Evolutionary conservation across 23 tunicate genomes (phyloP).

Genomic region (Diplosoma virens): DNA sequence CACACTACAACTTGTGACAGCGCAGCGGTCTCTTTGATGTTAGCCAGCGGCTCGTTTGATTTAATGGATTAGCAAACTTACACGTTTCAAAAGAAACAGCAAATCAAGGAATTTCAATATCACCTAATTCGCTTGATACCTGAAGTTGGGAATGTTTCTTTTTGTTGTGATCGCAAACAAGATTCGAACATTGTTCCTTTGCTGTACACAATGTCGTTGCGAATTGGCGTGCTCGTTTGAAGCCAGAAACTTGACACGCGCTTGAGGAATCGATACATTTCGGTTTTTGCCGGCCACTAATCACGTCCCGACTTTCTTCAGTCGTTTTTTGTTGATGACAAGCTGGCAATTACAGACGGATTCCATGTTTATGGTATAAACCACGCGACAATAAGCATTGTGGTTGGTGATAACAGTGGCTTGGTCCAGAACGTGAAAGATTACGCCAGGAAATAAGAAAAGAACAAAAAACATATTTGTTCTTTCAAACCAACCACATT

Average conservation of each 20-base stretch:
- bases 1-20: constrained; percentile 20
- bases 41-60: constrained; percentile 41
- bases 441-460: constrained; percentile 5
- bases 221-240: constrained; percentile 35
- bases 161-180: constrained; percentile 47
- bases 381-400: constrained; percentile 34
- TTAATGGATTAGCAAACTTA: constrained; percentile 16
- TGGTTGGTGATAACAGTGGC: neutral
- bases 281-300: neutral
- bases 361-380: constrained; percentile 53
- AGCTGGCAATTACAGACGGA: too few species aligned
- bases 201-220: neutral
- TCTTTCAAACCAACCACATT: neutral
- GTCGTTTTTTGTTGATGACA: too few species aligned
- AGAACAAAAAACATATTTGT: neutral
- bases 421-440: constrained; percentile 26
- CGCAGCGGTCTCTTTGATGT: constrained; percentile 57
- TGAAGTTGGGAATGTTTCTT: constrained; percentile 22
- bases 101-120: neutral
- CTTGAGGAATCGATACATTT: constrained; percentile 46
- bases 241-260: constrained; percentile 11
- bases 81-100: neutral
- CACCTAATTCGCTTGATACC: constrained; percentile 42
- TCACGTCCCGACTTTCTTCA: too few species aligned
- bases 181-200: constrained; percentile 32